Base-by-base conservation (phyloP, 2,888 invertebrate genomes). In the Sepioteuthis lessoniana region DNA sequence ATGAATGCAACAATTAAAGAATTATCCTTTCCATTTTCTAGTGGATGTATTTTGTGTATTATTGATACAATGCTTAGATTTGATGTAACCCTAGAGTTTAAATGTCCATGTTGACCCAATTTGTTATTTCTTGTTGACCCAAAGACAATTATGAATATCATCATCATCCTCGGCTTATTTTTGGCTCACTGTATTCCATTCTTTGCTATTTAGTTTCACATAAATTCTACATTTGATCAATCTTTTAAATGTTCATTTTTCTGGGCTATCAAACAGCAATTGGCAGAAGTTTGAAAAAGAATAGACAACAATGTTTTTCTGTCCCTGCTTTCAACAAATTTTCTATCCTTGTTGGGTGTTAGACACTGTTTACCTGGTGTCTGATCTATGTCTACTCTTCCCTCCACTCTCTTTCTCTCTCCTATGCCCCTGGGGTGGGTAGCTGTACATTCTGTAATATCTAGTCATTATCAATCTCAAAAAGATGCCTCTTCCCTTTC, bases 401-500 rank as follows among this genome's bases (percentile, higher is more conserved):
- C 47, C 16, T n/a, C 35, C 31, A n/a, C n/a, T 21, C 46, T 46
- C 46, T 10, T 28, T 31, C 46, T 46, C 42, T 7, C 91, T 28
- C 28, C 46, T 46, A 31, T 60, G 31, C 31, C 76, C 76, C n/a
- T 76, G 76, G 76, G 76, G 76, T n/a, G 16, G 76, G n/a, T 16
- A 76, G 76, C 76, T 76, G 76, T 76, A 76, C 76, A 76, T 76
- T 76, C 35, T n/a, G 76, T 76, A n/a, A 76, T 76, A 76, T 76
- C 76, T 76, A 76, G 76, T 76, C 76, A 76, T 76, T 35, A 13
- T 76, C 76, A 76, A 76, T 76, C 76, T 76, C n/a, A 76, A 76
- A 76, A 35, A 25, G n/a, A 55, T 42, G n/a, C 4, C 16, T 10
- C 16, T 76, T 76, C 76, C 76, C 35, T n/a, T 76, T 76, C n/a